These are phyloP conservation scores for Tetanocera ferruginea DNA, from an alignment of 2,888 invertebrate genomes.

Conservation along the genomic window DNA sequence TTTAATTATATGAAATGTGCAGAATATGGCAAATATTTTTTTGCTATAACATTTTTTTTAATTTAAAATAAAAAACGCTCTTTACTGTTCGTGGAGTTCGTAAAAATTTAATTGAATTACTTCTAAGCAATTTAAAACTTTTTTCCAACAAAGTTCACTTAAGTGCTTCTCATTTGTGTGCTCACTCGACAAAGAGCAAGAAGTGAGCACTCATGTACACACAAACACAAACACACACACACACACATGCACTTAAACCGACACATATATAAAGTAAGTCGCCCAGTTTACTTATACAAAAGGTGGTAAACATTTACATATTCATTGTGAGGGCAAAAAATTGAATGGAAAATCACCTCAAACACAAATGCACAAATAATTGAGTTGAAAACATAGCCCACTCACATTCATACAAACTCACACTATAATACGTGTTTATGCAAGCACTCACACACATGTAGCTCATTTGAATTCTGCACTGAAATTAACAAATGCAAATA, in stretches of 20 bases:
- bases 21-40: background rate
- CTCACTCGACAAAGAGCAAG: background rate
- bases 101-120: conserved; percentile 29
- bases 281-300: background rate
- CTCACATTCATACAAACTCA: background rate
- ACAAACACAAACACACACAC: background rate
- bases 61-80: background rate
- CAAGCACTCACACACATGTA: conserved; percentile 2
- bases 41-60: too few relatives aligned
- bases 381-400: background rate
- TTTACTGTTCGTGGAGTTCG: background rate
- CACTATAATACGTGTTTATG: background rate
- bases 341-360: conserved; percentile 9
- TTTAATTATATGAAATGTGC: background rate
- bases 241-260: background rate
- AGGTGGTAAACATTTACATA: background rate
- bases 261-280: background rate
- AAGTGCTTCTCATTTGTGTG: conserved; percentile 20
- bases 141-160: conserved; percentile 11
- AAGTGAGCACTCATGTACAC: background rate
- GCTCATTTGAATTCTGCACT: conserved; percentile 5
- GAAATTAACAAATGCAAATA: conserved; percentile 3
- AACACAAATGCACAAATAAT: conserved; percentile 9
- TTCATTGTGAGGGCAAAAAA: background rate
- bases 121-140: conserved; percentile 24